A percentile compares a stretch with the other conserved stretches of the same genome.
Evolutionary conservation across 2,888 invertebrate genomes (phyloP).

Genomic region (Therioaphis trifolii): DNA sequence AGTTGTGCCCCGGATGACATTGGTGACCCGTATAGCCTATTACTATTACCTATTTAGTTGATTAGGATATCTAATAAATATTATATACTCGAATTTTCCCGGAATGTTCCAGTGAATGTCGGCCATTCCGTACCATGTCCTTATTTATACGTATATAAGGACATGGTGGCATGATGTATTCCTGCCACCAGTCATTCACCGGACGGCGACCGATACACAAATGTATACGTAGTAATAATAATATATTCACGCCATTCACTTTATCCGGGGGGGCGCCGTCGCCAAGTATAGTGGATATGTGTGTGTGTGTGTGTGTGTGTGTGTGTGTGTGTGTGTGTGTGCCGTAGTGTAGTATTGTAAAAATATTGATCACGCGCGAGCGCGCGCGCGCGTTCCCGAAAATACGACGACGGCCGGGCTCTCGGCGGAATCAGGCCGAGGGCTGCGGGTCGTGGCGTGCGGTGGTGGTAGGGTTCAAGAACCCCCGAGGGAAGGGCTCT

Average conservation of each 20-base stretch:
- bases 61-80: no score
- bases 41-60: no score
- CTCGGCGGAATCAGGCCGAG: conserved; percentile 6
- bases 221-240: neutral
- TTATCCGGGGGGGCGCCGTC: neutral
- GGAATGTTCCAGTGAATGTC: no score
- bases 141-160: no score
- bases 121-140: no score
- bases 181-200: no score
- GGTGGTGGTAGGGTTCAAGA: conserved; percentile 49
- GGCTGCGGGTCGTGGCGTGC: neutral
- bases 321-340: neutral
- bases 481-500: conserved; percentile 48
- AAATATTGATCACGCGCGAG: conserved; percentile 58
- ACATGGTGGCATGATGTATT: no score
- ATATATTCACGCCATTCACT: conserved; percentile 1
- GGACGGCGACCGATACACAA: neutral
- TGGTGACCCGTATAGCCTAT: no score
- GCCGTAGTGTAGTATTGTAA: conserved; percentile 27
- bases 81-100: no score
- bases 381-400: conserved; percentile 19
- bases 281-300: neutral
- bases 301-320: neutral
- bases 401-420: conserved; percentile 4
- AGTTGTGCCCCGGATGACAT: no score